These are phyloP conservation scores for Lacerta viridis DNA, from an alignment of 2,797 vertebrate species.

Conservation along the genomic window DNA sequence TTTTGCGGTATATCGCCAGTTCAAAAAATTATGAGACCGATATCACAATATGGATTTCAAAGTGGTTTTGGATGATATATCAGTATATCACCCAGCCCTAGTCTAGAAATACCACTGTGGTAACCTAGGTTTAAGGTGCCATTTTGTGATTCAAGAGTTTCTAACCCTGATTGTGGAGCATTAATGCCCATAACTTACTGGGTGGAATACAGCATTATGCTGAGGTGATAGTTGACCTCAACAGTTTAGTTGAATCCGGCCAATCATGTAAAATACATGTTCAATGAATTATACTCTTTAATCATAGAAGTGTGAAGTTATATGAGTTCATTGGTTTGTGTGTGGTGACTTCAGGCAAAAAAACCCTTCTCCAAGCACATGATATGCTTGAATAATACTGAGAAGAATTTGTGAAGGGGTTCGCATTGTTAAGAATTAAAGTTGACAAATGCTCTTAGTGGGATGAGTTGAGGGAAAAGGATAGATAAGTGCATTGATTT, in stretches of 20 bases:
- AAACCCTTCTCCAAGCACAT: neutral
- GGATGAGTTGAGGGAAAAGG: constrained; percentile 4
- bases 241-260: too few species aligned
- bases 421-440: constrained; percentile 21
- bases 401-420: constrained; percentile 20
- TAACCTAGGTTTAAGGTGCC: too few species aligned
- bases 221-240: too few species aligned
- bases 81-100: too few species aligned
- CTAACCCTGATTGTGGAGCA: neutral
- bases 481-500: neutral
- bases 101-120: too few species aligned
- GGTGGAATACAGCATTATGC: too few species aligned
- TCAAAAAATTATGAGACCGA: too few species aligned
- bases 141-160: too few species aligned
- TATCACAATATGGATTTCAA: too few species aligned
- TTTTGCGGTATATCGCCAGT: too few species aligned
- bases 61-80: too few species aligned
- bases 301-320: neutral
- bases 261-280: neutral
- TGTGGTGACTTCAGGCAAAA: constrained; percentile 10
- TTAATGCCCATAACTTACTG: neutral
- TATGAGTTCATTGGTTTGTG: neutral
- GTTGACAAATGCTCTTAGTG: constrained; percentile 13
- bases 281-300: neutral
- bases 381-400: constrained; percentile 15